Conservation (phyloP, 2,113 vertebrate species). For the Spilogale gracilis region DNA sequence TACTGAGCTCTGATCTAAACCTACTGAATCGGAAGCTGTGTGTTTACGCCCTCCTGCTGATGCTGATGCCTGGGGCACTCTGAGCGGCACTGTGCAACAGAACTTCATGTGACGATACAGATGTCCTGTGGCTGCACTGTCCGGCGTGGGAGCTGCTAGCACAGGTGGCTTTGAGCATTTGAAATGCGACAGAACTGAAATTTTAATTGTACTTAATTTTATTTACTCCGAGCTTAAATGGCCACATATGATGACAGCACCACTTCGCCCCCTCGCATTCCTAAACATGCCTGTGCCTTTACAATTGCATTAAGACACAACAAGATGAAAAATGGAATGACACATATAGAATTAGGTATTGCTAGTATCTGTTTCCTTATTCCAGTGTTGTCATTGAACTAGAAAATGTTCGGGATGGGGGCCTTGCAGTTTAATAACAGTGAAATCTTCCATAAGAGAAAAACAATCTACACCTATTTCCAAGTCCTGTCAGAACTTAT, state of each 20-base stretch:
- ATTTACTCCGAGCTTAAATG: not conserved
- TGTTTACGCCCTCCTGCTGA: too few relatives aligned
- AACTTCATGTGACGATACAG: not conserved
- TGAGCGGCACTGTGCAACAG: not conserved
- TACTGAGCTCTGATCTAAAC: not conserved
- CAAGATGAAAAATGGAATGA: not conserved
- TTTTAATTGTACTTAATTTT: constrained; percentile 2
- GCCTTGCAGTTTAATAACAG: not conserved
- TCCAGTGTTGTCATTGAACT: not conserved
- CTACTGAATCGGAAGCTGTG: not conserved
- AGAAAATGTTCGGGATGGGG: constrained; percentile 4
- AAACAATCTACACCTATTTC: not conserved
- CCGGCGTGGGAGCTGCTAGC: not conserved
- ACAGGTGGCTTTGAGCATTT: not conserved
- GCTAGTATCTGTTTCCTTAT: not conserved
- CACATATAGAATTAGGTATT: not conserved
- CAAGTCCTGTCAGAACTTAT: not conserved
- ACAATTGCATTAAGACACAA: not conserved
- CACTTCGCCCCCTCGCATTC: not conserved
- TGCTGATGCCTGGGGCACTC: not conserved
- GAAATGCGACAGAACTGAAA: not conserved
- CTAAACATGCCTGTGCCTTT: not conserved
- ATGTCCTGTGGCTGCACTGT: not conserved
- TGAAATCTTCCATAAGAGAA: constrained; percentile 12
- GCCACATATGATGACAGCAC: not conserved